A percentile compares a stretch with the other conserved stretches of the same genome.
These are phyloP conservation scores for Caracal caracal DNA, from an alignment of 2,113 vertebrate genomes.

Conservation along the genomic window DNA sequence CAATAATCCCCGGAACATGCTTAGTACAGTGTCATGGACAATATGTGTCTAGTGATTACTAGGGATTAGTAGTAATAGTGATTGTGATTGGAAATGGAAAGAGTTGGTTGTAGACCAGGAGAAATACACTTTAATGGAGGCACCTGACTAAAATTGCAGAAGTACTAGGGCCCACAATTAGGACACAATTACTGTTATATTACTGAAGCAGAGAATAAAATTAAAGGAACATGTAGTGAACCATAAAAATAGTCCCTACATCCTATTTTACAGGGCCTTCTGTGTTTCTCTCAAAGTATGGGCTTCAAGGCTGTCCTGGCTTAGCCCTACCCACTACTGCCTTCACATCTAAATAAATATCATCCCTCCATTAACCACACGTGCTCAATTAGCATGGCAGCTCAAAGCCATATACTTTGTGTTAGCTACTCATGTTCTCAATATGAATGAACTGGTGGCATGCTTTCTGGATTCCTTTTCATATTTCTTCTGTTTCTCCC, in stretches of 20 bases:
- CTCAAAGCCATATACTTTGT: not conserved
- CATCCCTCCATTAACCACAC: not conserved
- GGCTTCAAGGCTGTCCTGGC: not conserved
- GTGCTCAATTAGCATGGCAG: not conserved
- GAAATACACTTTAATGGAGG: not conserved
- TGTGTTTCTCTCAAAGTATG: not conserved
- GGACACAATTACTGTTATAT: not conserved
- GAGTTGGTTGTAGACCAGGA: not conserved
- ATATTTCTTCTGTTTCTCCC: not conserved
- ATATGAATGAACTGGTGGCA: not conserved
- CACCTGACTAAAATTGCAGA: slow-evolving; percentile 6
- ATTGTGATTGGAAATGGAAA: not conserved
- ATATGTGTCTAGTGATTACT: not conserved
- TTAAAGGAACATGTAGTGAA: not conserved
- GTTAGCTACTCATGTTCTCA: not conserved
- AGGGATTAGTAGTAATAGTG: not conserved
- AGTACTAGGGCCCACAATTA: not conserved
- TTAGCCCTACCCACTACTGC: not conserved
- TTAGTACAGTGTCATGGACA: not conserved
- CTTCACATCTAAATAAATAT: not conserved
- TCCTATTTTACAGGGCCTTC: not conserved
- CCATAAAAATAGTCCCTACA: not conserved
- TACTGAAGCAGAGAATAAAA: slow-evolving; percentile 21
- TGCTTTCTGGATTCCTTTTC: not conserved
- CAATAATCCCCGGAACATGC: not conserved